Base-by-base conservation (phyloP, 2,113 vertebrate species). In the Rallus limicola region DNA sequence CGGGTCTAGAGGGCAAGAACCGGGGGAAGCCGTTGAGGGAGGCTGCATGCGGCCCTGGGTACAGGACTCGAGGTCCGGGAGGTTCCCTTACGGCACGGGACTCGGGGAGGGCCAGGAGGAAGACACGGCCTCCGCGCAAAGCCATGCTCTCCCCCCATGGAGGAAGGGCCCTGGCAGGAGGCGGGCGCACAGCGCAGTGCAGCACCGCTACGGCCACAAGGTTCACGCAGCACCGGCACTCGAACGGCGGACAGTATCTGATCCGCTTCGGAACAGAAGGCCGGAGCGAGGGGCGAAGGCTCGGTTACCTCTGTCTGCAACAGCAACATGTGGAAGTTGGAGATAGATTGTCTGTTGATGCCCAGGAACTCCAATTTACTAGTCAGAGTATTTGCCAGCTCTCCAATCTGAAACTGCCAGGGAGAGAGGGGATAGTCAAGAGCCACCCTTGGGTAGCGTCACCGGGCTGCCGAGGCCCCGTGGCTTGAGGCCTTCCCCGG, bases 341-440 rank as follows among this genome's bases (percentile, higher is more conserved):
- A 99, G 98, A 99, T 98, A 65, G 98, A 98, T 90, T 99, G 99
- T 97, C 99, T 99, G 97, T 98, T 99, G 97, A 99, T 99, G 93
- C 99, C 99, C 92, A 99, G 97, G 96, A 99, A 99, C 96, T 99
- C 99, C 98, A 99, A 98, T 98, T 99, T 99, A 98, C 98, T 99
- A 89, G 99, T 99, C 97, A 99, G 98, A 82, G 99, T 99, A 96
- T 99, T 99, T 58, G 99, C 99, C 97, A 99, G 98, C 97, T 99
- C 99, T 98, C 99, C 99, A 63, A 99, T 99, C 98, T 99, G 99
- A 98, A 99, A 99, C 99, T 99, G 96, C 93, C 97, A 53, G 93
- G 80, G 78, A 97, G 63, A 92, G 93, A 94, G 74, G 63, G 58
- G 31, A 76, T 53, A 93, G 90, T 96, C 50, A 96, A 71, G 58